Evolutionary conservation across 2,797 vertebrate species (phyloP).

Genomic region (Enoplosus armatus): DNA sequence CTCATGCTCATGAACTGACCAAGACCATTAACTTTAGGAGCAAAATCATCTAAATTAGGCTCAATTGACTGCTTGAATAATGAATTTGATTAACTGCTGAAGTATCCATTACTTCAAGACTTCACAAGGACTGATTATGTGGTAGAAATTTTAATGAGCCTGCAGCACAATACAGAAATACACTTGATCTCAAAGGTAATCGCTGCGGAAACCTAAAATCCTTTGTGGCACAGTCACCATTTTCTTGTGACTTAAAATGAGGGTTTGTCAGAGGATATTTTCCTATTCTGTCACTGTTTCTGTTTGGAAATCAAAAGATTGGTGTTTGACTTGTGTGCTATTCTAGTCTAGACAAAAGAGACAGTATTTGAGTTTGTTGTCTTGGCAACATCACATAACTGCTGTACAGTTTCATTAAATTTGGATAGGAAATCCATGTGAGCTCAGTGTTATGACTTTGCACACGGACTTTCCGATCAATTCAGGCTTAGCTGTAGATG

Average conservation of each 20-base stretch:
- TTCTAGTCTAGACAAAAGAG: conserved; percentile 14
- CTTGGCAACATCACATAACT: conserved; percentile 39
- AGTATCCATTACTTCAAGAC: conserved; percentile 36
- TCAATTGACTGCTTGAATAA: conserved; percentile 52
- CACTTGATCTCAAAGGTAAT: conserved; percentile 54
- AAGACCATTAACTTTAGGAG: conserved; percentile 63
- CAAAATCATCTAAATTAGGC: conserved; percentile 72
- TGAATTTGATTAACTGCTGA: conserved; percentile 46
- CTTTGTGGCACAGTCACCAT: conserved; percentile 23
- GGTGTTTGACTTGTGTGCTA: conserved; percentile 16
- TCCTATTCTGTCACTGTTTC: conserved; percentile 25
- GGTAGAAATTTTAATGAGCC: conserved; percentile 58
- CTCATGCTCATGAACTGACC: conserved; percentile 64
- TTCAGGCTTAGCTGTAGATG: conserved; percentile 43
- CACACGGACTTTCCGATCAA: conserved; percentile 43
- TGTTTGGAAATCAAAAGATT: conserved; percentile 31
- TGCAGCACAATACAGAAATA: conserved; percentile 42
- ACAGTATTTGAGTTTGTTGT: conserved; percentile 41
- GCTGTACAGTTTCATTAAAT: conserved; percentile 38
- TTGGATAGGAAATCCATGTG: conserved; percentile 48
- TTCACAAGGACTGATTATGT: conserved; percentile 46
- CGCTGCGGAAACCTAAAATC: conserved; percentile 35
- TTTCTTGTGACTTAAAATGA: conserved; percentile 38
- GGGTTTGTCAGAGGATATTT: conserved; percentile 18
- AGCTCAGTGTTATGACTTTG: conserved; percentile 45